Base-by-base conservation (phyloP, 2,888 invertebrate genomes). In the Hermaeophaga mercurialis region DNA sequence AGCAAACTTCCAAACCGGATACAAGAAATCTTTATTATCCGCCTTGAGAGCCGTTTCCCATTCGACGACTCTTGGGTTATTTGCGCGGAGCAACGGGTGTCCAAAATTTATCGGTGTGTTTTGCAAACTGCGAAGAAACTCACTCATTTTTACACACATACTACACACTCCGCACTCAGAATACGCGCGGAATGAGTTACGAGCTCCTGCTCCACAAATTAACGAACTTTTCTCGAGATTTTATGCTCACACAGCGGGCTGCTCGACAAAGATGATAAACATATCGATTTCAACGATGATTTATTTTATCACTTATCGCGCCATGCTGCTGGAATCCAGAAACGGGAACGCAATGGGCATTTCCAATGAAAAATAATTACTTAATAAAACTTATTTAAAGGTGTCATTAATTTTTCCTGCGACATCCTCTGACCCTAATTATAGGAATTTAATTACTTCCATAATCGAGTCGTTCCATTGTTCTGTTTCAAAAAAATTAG, bases 41-140 rank as follows among this genome's bases (percentile, higher is more conserved):
- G 31, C 31, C 12, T 31, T 8, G 17, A 36, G 17, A 36, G 34
- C 33, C n/a, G 8, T 28, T 33, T 12, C 28, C 17, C 36, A 34
- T 33, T 14, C 33, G 11, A 14, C 12, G 6, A 33, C 14, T 33
- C 14, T 4, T 14, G n/a, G 28, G 12, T 53, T 49, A 49, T 58
- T 58, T 45, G 44, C 45, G 17, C 36, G 44, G 49, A 48, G 48
- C 58, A 44, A 58, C 58, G 49, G 58, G 58, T 54, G 58, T 38
- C 49, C 45, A 26, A 58, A 58, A 58, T 58, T 58, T 58, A 58
- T 58, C 54, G 54, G 52, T 33, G 17, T 54, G 58, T 58, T 54
- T 54, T 58, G 58, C 58, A 58, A 56, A 58, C 58, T 58, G 47
- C 36, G 49, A 39, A 44, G 49, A 54, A n/a, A 39, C 58, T 58